Evolutionary conservation across 1,140 invertebrate species (phyloP), one percentile per base, ranked within the genome.

Genomic region (Chironomus tepperi): DNA sequence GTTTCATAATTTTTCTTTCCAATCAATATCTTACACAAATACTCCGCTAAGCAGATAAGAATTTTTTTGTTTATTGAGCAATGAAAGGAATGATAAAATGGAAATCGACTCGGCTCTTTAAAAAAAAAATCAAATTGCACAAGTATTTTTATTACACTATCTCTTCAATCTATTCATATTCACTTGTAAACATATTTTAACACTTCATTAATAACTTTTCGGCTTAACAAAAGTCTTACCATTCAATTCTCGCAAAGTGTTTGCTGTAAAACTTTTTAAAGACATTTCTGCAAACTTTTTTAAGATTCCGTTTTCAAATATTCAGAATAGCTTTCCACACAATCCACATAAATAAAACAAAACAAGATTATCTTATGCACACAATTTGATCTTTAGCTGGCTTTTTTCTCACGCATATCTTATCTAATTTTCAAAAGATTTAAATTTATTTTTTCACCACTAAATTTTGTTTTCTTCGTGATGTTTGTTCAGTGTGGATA

Each of bases 231-330:
- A 57, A n/a, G 12, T 57, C 47, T 57, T 57, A 70, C 65, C 65
- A 70, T 70, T 70, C 1, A 70, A 21, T 16, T 70, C 65, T 10
- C 65, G 16, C 3, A 70, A 16, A 21, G 16, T 70, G 18, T 70
- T 70, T 19, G 65, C 65, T 19, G 65, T 70, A 67, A 67, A 67
- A 70, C 65, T 70, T 70, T 70, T 70, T 5, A 70, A 12, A 19
- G 65, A 70, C 65, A 70, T 70, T 70, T 70, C 18, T 70, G 3
- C 7, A n/a, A 12, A n/a, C n/a, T 57, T 57, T 57, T 57, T 57
- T 57, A 34, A 34, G 24, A 34, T 34, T 34, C 24, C 24, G 24
- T 34, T 12, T 57, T 57, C 43, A 15, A 15, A 47, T 47, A 47
- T 10, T 2, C 24, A 47, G 1, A 47, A n/a, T 57, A 57, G 12